Conservation (phyloP, 1,140 invertebrate genomes). For the Lutraria rhynchaena region DNA sequence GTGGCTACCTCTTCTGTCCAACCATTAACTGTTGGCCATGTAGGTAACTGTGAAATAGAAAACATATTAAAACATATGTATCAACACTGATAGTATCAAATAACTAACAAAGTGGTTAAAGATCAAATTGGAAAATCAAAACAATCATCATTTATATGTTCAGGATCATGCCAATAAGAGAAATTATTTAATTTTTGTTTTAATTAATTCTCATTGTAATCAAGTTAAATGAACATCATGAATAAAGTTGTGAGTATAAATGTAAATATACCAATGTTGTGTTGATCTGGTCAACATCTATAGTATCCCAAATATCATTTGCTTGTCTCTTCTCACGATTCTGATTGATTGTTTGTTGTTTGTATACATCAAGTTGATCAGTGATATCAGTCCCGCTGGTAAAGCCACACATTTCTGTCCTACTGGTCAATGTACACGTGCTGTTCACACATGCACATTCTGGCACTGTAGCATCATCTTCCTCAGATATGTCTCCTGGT, state of each 20-base stretch:
- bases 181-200: too few relatives aligned
- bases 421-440: neutral
- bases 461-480: neutral
- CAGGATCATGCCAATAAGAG: too few relatives aligned
- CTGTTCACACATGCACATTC: conserved; percentile 10
- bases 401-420: conserved; percentile 14
- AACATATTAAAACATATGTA: neutral
- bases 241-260: too few relatives aligned
- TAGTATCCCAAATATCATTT: neutral
- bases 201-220: too few relatives aligned
- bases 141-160: too few relatives aligned
- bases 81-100: too few relatives aligned
- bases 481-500: neutral
- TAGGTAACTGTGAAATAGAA: conserved; percentile 18
- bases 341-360: neutral
- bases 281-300: too few relatives aligned
- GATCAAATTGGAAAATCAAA: too few relatives aligned
- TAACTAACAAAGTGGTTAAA: too few relatives aligned
- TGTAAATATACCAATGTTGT: too few relatives aligned
- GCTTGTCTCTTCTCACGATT: neutral
- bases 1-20: conserved; percentile 19
- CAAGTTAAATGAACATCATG: too few relatives aligned
- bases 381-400: neutral
- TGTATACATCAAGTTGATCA: neutral
- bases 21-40: conserved; percentile 35